These are phyloP conservation scores for Montipora capitata DNA, from an alignment of 92 coral and sea anemone genomes.

Conservation along the genomic window DNA sequence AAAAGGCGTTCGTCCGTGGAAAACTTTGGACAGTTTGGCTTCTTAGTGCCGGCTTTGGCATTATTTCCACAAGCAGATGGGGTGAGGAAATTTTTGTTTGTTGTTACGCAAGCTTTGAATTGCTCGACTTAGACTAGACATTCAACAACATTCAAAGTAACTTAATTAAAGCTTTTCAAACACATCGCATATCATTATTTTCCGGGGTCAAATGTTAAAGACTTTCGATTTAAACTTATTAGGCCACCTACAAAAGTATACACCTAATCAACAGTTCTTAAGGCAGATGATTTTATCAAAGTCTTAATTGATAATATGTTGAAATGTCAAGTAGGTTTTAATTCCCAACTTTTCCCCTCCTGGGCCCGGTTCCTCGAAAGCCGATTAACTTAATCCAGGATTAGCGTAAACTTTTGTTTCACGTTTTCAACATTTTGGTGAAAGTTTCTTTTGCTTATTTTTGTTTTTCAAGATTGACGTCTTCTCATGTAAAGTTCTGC, in stretches of 20 bases:
- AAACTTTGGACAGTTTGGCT: constrained; percentile 93
- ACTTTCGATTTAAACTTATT: neutral
- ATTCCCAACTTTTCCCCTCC: neutral
- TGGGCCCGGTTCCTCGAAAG: no score
- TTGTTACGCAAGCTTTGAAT: neutral
- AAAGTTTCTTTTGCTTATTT: no score
- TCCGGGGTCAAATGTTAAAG: neutral
- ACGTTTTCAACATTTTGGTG: no score
- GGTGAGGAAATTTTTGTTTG: constrained; percentile 60
- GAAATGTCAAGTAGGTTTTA: neutral
- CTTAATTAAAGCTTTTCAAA: no score
- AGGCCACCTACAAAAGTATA: neutral
- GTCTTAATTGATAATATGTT: neutral
- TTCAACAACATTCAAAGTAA: no score
- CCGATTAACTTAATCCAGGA: no score
- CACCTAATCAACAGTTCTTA: neutral
- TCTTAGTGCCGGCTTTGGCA: constrained; percentile 90
- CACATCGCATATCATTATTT: neutral
- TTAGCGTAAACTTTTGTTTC: no score
- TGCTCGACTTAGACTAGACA: no score
- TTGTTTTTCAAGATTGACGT: no score
- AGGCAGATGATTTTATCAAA: neutral
- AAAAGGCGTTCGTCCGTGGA: constrained; percentile 89
- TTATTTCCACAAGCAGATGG: constrained; percentile 90
- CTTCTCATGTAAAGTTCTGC: no score